phyloP scores from a whole-genome alignment of 2,113 vertebrate species.

The Heterotis niloticus region DNA sequence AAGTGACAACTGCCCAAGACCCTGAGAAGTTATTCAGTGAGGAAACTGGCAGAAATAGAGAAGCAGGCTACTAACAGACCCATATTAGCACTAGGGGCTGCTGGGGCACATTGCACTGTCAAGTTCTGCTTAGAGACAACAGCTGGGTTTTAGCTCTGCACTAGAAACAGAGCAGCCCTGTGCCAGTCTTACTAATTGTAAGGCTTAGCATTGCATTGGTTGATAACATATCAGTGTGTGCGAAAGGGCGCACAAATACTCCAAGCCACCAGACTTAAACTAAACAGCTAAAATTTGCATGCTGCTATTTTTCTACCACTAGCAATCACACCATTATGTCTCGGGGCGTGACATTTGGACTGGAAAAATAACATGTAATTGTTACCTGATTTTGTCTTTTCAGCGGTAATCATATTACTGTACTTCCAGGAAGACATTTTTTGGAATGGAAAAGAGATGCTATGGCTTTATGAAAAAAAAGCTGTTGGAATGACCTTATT shows the following conservation, averaged over 20 bases:
- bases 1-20: constrained; percentile 1
- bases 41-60: constrained; percentile 20
- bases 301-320: not conserved
- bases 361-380: no score
- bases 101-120: constrained; percentile 14
- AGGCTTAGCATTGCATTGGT: not conserved
- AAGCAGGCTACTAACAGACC: not conserved
- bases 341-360: not conserved
- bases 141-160: constrained; percentile 53
- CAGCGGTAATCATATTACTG: constrained; percentile 10
- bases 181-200: constrained; percentile 44
- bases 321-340: not conserved
- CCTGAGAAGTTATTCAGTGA: not conserved
- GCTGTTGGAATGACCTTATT: constrained; percentile 62
- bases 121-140: constrained; percentile 50
- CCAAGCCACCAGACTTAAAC: constrained; percentile 23
- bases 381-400: no score
- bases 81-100: not conserved
- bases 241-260: constrained; percentile 23
- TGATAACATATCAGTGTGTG: constrained; percentile 10
- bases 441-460: constrained; percentile 50
- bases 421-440: constrained; percentile 37
- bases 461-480: constrained; percentile 56
- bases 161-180: constrained; percentile 54
- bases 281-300: not conserved